phyloP scores from a whole-genome alignment of 2,113 vertebrate genomes.

The Protobothrops flavoviridis region DNA sequence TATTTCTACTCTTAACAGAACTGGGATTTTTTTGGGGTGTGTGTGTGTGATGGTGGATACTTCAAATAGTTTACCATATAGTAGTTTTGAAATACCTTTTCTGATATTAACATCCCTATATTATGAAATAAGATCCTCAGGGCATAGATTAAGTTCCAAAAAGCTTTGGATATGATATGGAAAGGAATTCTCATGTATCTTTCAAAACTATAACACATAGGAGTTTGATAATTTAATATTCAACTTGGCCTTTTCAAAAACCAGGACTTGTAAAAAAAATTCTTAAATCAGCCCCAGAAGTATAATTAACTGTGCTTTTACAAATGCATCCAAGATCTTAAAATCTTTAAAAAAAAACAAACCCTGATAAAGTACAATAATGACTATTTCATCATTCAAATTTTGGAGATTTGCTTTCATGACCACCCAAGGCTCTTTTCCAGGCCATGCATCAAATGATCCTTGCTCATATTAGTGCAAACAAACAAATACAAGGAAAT shows the following conservation, averaged over 20 bases:
- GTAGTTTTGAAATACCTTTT: neutral
- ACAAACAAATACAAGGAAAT: neutral
- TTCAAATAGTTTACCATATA: neutral
- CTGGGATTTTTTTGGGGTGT: neutral
- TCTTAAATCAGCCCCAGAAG: slow-evolving; percentile 22
- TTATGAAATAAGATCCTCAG: neutral
- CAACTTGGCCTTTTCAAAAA: neutral
- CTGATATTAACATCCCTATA: neutral
- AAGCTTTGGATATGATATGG: neutral
- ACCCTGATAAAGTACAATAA: neutral
- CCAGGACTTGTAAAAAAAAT: neutral
- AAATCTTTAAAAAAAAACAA: slow-evolving; percentile 21
- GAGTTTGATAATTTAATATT: neutral
- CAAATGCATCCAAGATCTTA: slow-evolving; percentile 28
- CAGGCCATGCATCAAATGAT: neutral
- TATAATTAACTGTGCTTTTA: slow-evolving; percentile 58
- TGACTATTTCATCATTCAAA: neutral
- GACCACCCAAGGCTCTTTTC: neutral
- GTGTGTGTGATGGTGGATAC: neutral
- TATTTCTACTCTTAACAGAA: neutral
- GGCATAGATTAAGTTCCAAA: neutral
- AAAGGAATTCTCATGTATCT: neutral
- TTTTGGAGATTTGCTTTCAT: neutral
- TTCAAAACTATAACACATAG: neutral
- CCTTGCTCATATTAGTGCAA: neutral